A percentile compares a stretch with the other conserved stretches of the same genome.
Evolutionary conservation across 2,797 vertebrate genomes (phyloP).

Genomic region (Alcedo quadribrachys): DNA sequence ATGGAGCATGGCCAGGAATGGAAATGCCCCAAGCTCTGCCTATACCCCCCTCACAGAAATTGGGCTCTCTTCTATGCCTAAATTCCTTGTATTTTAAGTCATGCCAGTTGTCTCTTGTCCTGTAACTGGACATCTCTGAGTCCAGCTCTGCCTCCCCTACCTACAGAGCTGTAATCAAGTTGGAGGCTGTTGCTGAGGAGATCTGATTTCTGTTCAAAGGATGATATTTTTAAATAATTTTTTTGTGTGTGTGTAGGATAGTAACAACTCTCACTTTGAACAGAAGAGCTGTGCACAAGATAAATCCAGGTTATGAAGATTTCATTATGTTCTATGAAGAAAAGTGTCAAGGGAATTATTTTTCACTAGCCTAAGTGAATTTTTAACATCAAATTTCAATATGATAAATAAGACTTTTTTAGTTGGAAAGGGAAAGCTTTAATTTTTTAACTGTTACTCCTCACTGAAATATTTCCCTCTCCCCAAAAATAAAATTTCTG

Average conservation of each 20-base stretch:
- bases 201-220: background rate
- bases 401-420: background rate
- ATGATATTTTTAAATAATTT: rapidly evolving
- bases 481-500: background rate
- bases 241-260: background rate
- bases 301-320: background rate
- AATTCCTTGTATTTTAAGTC: background rate
- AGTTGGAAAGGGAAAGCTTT: background rate
- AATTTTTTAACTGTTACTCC: background rate
- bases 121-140: background rate
- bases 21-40: background rate
- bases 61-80: background rate
- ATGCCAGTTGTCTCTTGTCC: background rate
- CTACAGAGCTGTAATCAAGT: background rate
- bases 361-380: rapidly evolving
- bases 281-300: background rate
- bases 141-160: background rate
- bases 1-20: background rate
- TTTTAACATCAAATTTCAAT: background rate
- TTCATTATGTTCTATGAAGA: background rate
- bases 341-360: background rate
- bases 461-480: background rate
- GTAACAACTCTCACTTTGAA: background rate
- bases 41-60: background rate
- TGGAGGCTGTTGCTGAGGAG: background rate